phyloP scores from a whole-genome alignment of 2,888 invertebrate species.

The Cinara cedri region DNA sequence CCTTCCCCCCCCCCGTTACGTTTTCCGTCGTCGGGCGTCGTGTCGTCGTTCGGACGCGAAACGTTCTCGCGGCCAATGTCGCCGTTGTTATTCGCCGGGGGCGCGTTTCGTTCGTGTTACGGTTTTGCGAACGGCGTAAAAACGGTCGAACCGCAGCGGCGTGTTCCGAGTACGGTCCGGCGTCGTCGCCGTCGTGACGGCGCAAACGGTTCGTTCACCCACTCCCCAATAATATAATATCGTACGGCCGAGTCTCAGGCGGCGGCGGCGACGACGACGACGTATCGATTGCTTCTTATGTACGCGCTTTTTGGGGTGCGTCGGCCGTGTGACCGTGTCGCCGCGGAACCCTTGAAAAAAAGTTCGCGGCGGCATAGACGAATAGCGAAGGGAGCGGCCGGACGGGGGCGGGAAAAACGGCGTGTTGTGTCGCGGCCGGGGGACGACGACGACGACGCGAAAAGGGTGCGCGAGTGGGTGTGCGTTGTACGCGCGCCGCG shows the following conservation, averaged over 20 bases:
- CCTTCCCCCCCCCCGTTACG: too few species aligned
- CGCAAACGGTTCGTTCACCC: not conserved
- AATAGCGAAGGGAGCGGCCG: conserved; percentile 39
- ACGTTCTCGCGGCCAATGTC: too few species aligned
- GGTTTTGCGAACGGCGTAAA: too few species aligned
- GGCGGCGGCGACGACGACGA: conserved; percentile 13
- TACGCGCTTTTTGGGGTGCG: conserved; percentile 16
- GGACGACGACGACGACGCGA: too few species aligned
- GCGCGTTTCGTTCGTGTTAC: too few species aligned
- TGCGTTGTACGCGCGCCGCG: conserved; percentile 7
- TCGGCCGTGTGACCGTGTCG: not conserved
- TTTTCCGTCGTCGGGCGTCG: too few species aligned
- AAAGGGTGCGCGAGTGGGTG: not conserved
- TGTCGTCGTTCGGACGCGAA: too few species aligned
- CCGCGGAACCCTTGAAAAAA: conserved; percentile 34
- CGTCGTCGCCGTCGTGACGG: too few species aligned
- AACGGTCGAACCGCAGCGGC: too few species aligned
- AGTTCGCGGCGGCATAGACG: not conserved
- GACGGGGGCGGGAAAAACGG: conserved; percentile 17
- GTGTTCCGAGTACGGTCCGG: too few species aligned
- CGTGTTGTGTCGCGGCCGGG: not conserved
- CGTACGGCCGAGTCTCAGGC: not conserved
- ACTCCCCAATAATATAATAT: not conserved
- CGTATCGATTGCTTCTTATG: conserved; percentile 27
- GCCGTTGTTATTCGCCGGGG: too few species aligned